Base-by-base conservation (phyloP, 2,888 invertebrate genomes). In the Latrodectus elegans region DNA sequence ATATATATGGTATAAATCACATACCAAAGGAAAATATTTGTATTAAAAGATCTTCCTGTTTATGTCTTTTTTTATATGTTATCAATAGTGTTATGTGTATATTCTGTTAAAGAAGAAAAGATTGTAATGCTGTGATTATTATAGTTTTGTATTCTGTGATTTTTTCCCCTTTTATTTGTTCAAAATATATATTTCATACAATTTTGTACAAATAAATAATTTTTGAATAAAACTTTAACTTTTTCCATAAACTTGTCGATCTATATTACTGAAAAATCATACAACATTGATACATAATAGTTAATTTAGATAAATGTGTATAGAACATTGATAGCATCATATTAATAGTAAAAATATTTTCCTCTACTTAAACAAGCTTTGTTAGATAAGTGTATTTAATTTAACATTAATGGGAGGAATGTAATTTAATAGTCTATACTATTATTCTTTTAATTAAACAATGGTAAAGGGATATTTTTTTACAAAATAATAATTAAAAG, bases 191-290 rank as follows among this genome's bases (percentile, higher is more conserved):
- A 64, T 64, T 73, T 52, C 22, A 72, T 65, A 38, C 22, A 22
- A 17, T 65, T 72, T 72, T 72, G 17, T 80, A 71, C 64, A 73
- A 73, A 65, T 60, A 51, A 74, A 15, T 81, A 74, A 72, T 81
- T 81, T 81, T 78, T 15, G 67, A 81, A 81, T 81, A 81, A 81
- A 81, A 52, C 67, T 73, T 52, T 81, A 81, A 73, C 17, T 67
- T 67, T 81, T 74, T 73, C 53, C 49, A 67, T 52, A 14, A 26
- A 52, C 8, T 49, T 65, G 49, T 76, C 1, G 12, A 26, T 53
- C 9, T 55, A 11, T n/a, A 8, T 51, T n/a, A 22, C 15, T 71
- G 8, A 51, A 14, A 22, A 68, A 22, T 26, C 11, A 14, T 17
- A 22, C 8, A 68, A 22, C 2, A 26, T 17, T 17, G 12, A 10